Evolutionary conservation across 2,888 invertebrate genomes (phyloP).

Genomic region (Orthosia incerta): DNA sequence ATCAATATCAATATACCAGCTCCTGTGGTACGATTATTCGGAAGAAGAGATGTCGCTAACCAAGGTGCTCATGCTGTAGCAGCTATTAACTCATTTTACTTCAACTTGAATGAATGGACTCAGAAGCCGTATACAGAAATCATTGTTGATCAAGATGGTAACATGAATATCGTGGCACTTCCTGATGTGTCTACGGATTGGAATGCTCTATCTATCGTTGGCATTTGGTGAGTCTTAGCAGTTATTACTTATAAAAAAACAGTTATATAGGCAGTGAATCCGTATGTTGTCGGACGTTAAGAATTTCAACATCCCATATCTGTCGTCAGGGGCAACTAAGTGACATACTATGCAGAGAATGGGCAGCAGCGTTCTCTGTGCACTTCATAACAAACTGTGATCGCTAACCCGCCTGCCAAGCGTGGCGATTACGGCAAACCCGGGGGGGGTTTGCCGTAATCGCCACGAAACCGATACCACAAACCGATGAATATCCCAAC

Average conservation of each 20-base stretch:
- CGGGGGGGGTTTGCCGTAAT: no score
- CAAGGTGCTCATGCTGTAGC: slow-evolving; percentile 76
- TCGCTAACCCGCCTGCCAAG: no score
- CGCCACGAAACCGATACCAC: no score
- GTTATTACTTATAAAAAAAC: neutral
- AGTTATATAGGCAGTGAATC: neutral
- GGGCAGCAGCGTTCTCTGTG: no score
- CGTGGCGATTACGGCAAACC: no score
- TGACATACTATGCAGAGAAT: no score
- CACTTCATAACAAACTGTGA: no score
- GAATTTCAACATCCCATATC: no score
- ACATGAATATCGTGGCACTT: slow-evolving; percentile 79
- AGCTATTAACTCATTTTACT: slow-evolving; percentile 78
- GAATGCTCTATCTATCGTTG: slow-evolving; percentile 81
- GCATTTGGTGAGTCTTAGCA: slow-evolving; percentile 82
- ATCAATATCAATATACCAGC: slow-evolving; percentile 73
- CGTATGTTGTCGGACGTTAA: no score
- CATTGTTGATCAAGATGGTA: slow-evolving; percentile 75
- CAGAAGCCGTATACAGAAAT: slow-evolving; percentile 76
- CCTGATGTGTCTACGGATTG: slow-evolving; percentile 82
- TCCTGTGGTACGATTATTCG: slow-evolving; percentile 73
- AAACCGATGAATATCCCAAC: no score
- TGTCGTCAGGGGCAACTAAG: no score
- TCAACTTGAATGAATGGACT: slow-evolving; percentile 80
- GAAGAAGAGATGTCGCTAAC: slow-evolving; percentile 70